Base-by-base conservation (phyloP, 2,888 invertebrate genomes). In the Heteromyza rotundicornis region DNA sequence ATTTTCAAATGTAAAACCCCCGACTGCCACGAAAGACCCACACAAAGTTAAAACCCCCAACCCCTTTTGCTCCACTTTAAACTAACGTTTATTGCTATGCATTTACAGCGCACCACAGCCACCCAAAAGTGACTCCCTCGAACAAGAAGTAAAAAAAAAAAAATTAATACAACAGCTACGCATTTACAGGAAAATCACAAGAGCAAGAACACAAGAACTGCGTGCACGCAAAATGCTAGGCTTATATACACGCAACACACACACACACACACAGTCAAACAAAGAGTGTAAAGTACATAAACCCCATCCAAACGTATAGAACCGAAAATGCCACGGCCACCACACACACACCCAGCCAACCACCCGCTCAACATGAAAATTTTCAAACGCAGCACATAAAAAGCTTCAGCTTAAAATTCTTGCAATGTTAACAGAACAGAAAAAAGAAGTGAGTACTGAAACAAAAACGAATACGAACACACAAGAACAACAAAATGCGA, bases 401-500 rank as follows among this genome's bases (percentile, higher is more conserved):
- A 19, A 20, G 40, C 17, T 51, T 54, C 57, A 54, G 32, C 49
- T 55, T 57, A 55, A 49, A 59, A 59, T 54, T 60, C 58, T 52
- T 65, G 64, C 64, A 65, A 60, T 62, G 57, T 57, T 50, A 61
- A 47, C 62, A 62, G 44, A 50, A 59, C 19, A 55, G 14, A 20
- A 24, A 27, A 22, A 27, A 27, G 17, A n/a, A n/a, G n/a, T n/a
- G n/a, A n/a, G n/a, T n/a, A n/a, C n/a, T n/a, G n/a, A n/a, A n/a
- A n/a, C n/a, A 22, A 32, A 51, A 36, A 27, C 24, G 44, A 53
- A 62, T 47, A 36, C 49, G 50, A 19, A 35, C 22, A 19, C 36
- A 47, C 44, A 60, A 27, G 52, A 62, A 44, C 49, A 60, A 24
- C 23, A 54, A 64, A 59, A 62, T 60, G 65, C 67, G 66, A 66